Evolutionary conservation across 2,113 vertebrate species (phyloP).

Genomic region (Myodes glareolus): DNA sequence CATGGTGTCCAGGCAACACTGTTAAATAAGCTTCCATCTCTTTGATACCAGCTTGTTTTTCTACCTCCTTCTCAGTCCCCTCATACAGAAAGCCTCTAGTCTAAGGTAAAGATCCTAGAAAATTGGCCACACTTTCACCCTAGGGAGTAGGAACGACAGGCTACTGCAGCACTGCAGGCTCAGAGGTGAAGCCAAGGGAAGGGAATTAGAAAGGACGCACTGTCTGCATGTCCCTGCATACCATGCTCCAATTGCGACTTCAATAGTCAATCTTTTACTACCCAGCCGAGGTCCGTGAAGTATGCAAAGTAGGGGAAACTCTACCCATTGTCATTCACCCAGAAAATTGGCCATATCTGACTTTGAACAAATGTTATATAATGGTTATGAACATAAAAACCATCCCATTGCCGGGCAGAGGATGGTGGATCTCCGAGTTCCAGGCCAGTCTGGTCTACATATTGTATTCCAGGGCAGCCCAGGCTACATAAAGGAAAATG

Average conservation of each 20-base stretch:
- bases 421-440: neutral
- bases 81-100: neutral
- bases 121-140: too few species aligned
- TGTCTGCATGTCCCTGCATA: neutral
- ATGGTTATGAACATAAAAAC: neutral
- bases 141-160: neutral
- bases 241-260: neutral
- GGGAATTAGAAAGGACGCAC: neutral
- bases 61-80: neutral
- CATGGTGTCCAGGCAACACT: neutral
- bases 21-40: neutral
- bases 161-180: neutral
- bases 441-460: neutral
- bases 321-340: too few species aligned
- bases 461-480: neutral
- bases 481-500: too few species aligned
- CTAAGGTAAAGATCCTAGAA: conserved; percentile 5
- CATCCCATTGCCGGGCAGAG: neutral
- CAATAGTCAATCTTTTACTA: neutral
- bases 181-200: neutral
- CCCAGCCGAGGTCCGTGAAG: neutral
- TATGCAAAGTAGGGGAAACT: neutral
- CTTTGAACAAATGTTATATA: neutral
- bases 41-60: neutral
- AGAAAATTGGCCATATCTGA: neutral